Conservation (phyloP, 2,888 invertebrate genomes). For the Acanthosepion esculentum region DNA sequence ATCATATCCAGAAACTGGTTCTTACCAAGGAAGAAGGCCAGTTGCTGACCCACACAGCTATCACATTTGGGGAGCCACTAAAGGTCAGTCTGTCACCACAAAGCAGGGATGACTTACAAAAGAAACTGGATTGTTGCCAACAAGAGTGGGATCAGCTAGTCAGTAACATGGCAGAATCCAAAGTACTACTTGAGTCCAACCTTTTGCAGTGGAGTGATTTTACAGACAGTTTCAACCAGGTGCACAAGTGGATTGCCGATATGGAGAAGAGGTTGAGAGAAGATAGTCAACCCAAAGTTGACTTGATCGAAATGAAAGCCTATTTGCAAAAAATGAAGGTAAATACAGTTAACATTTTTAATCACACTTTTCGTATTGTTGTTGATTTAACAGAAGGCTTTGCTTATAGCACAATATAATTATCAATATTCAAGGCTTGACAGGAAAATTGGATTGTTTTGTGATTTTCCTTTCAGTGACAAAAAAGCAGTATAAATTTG, state of each 20-base stretch:
- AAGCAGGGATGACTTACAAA: constrained; percentile 90
- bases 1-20: constrained; percentile 82
- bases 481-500: no score
- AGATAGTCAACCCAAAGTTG: constrained; percentile 68
- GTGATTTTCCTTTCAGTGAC: no score
- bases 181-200: constrained; percentile 89
- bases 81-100: constrained; percentile 91
- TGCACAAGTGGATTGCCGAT: constrained; percentile 95
- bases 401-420: no score
- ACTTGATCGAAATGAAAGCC: constrained; percentile 72
- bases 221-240: constrained; percentile 91
- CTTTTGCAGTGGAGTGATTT: constrained; percentile 93
- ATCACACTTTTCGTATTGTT: not conserved
- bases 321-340: constrained; percentile 73
- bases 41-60: constrained; percentile 87
- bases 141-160: constrained; percentile 89
- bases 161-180: constrained; percentile 91
- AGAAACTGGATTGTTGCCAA: constrained; percentile 86
- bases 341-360: constrained; percentile 24
- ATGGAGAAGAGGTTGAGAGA: constrained; percentile 84
- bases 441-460: no score
- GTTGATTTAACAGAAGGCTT: no score
- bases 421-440: no score
- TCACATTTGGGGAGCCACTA: constrained; percentile 93
- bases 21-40: constrained; percentile 95